Percentiles rank a stretch among this genome's conserved stretches.
Conservation (phyloP, 1,140 invertebrate genomes). For the Heliconius eleuchia region DNA sequence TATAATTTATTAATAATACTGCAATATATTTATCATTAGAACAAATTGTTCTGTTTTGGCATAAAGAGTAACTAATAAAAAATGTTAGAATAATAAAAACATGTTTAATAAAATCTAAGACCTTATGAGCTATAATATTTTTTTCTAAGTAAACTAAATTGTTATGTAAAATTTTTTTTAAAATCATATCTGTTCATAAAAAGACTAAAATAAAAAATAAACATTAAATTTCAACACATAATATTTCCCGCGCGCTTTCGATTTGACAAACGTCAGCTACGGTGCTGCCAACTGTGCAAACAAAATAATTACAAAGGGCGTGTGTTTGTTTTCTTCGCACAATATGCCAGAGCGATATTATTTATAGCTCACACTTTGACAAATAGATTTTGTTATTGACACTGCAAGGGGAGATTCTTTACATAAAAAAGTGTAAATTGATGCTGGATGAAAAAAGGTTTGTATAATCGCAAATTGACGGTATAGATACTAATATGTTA, state of each 20-base stretch:
- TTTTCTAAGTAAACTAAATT: not conserved
- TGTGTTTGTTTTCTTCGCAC: constrained; percentile 54
- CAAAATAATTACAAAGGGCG: constrained; percentile 49
- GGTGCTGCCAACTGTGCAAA: constrained; percentile 53
- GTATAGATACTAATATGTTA: not conserved
- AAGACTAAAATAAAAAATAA: not conserved
- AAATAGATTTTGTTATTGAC: constrained; percentile 55
- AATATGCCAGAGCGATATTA: constrained; percentile 50
- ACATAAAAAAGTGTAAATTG: constrained; percentile 27
- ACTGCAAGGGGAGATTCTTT: constrained; percentile 39
- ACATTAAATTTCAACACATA: not conserved
- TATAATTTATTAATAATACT: not conserved
- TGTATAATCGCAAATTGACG: not conserved
- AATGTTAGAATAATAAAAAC: too few relatives aligned
- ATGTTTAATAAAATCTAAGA: too few relatives aligned
- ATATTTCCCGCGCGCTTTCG: constrained; percentile 31
- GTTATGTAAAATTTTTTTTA: not conserved
- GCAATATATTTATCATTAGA: too few relatives aligned
- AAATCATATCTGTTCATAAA: not conserved
- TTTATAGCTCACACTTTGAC: constrained; percentile 52
- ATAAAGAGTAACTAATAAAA: too few relatives aligned
- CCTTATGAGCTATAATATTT: too few relatives aligned
- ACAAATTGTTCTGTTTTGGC: too few relatives aligned
- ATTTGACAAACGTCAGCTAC: constrained; percentile 39
- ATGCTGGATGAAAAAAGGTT: constrained; percentile 9